Conservation (phyloP, 2,888 invertebrate species). For the Stegophylla sp. region DNA sequence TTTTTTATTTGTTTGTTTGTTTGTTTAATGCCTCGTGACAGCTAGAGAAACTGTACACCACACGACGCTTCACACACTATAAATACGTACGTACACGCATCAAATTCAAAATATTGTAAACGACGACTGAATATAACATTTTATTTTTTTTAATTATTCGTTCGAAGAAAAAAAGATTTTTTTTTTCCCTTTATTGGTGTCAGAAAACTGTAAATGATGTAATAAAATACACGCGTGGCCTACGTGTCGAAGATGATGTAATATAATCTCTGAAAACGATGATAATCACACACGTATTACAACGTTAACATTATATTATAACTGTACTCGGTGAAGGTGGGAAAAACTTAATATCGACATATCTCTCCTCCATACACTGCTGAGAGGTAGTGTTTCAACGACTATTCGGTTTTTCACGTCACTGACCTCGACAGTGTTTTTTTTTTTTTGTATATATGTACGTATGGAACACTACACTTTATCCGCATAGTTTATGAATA, state of each 20-base stretch:
- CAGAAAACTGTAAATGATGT: too few species aligned
- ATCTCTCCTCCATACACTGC: background rate
- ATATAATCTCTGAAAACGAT: background rate
- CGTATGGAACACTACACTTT: background rate
- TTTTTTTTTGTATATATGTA: background rate
- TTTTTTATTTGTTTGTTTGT: too few species aligned
- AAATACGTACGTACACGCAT: background rate
- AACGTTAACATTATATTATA: too few species aligned
- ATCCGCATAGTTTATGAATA: slow-evolving; percentile 7
- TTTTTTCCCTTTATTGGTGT: too few species aligned
- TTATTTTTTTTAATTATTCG: too few species aligned
- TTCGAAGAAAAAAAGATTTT: too few species aligned
- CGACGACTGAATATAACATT: too few species aligned
- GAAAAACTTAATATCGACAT: background rate
- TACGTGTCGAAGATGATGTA: background rate
- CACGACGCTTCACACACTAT: background rate
- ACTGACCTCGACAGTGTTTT: slow-evolving; percentile 11
- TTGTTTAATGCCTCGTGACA: slow-evolving; percentile 14
- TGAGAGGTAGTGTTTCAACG: slow-evolving; percentile 1
- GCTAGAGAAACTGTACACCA: background rate
- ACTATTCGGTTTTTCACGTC: slow-evolving; percentile 8
- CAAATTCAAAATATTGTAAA: background rate
- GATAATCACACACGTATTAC: background rate
- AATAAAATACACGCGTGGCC: too few species aligned
- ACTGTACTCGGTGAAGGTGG: background rate